phyloP scores from a whole-genome alignment of 2,113 vertebrate genomes.

The Etheostoma spectabile region DNA sequence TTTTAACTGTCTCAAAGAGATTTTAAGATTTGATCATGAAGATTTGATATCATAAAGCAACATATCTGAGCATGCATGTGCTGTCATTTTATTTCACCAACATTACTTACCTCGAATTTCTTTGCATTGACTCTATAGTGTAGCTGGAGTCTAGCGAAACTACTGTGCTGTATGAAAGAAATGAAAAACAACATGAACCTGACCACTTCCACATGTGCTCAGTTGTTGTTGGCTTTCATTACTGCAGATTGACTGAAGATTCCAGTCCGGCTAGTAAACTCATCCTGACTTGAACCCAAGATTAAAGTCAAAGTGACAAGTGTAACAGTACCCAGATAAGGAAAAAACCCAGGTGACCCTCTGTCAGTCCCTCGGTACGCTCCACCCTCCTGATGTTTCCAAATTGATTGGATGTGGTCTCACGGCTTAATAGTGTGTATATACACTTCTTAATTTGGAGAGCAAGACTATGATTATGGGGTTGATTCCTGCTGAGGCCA shows the following conservation, averaged over 20 bases:
- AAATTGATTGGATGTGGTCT: constrained; percentile 66
- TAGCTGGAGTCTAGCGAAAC: constrained; percentile 3
- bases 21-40: background rate
- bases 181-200: constrained; percentile 23
- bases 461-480: constrained; percentile 68
- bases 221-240: background rate
- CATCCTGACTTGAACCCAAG: background rate
- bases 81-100: constrained; percentile 1
- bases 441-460: constrained; percentile 68
- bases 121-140: background rate
- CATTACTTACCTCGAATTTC: background rate
- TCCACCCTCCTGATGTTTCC: constrained; percentile 41
- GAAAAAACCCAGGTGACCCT: constrained; percentile 46
- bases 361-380: constrained; percentile 23
- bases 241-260: constrained; percentile 8
- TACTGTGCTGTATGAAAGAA: constrained; percentile 10
- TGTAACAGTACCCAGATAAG: constrained; percentile 44
- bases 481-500: constrained; percentile 71
- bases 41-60: background rate
- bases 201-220: constrained; percentile 47
- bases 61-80: background rate
- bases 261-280: constrained; percentile 30
- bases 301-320: constrained; percentile 38
- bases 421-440: constrained; percentile 66
- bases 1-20: background rate